A percentile compares a stretch with the other conserved stretches of the same genome.
phyloP scores from a whole-genome alignment of 2,888 invertebrate genomes.

The Campaea margaritaria region DNA sequence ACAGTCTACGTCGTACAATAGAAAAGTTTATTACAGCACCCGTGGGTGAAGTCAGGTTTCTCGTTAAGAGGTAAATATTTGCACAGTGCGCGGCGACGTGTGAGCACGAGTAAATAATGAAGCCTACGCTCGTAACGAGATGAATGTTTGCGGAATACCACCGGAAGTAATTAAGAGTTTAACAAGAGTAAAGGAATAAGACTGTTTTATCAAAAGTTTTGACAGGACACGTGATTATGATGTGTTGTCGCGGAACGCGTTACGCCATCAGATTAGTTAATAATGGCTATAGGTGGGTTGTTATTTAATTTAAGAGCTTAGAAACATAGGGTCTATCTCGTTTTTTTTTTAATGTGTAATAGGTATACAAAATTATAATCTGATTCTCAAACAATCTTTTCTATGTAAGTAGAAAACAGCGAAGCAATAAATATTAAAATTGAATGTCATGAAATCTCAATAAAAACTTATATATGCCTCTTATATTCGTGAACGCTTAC shows the following conservation, averaged over 20 bases:
- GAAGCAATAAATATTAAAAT: too few relatives aligned
- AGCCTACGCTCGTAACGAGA: slow-evolving; percentile 76
- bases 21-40: slow-evolving; percentile 78
- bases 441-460: too few relatives aligned
- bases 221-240: slow-evolving; percentile 33
- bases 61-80: slow-evolving; percentile 81
- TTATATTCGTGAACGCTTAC: too few relatives aligned
- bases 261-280: neutral
- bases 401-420: too few relatives aligned
- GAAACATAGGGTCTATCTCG: too few relatives aligned
- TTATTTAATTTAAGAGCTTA: too few relatives aligned
- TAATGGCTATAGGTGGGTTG: too few relatives aligned
- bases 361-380: too few relatives aligned
- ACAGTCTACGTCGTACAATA: slow-evolving; percentile 62
- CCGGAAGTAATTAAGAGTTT: slow-evolving; percentile 80
- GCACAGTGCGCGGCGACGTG: slow-evolving; percentile 68
- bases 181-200: slow-evolving; percentile 70
- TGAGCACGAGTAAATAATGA: slow-evolving; percentile 79
- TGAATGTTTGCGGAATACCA: slow-evolving; percentile 80
- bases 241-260: neutral
- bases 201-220: slow-evolving; percentile 62
- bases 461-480: too few relatives aligned
- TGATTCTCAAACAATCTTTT: too few relatives aligned
- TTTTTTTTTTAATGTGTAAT: too few relatives aligned
- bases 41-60: slow-evolving; percentile 77